Percentiles rank a stretch among this genome's conserved stretches.
Conservation (phyloP, 2,797 vertebrate species). For the Dicrostonyx torquatus region DNA sequence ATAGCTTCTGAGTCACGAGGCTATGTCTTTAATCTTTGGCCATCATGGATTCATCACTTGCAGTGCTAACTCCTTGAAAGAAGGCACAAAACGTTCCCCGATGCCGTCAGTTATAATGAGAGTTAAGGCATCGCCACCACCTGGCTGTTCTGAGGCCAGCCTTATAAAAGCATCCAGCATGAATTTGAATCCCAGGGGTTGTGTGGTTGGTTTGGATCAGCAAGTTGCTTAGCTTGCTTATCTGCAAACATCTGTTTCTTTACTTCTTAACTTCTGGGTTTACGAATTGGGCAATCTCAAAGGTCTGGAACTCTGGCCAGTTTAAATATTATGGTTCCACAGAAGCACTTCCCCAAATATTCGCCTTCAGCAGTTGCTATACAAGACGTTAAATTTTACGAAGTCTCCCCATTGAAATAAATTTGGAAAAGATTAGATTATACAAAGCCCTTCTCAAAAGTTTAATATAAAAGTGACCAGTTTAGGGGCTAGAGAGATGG, state of each 20-base stretch:
- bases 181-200: constrained; percentile 30
- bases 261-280: constrained; percentile 46
- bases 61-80: background rate
- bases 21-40: background rate
- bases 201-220: constrained; percentile 34
- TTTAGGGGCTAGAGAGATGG: background rate
- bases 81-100: constrained; percentile 4
- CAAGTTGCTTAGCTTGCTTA: constrained; percentile 32
- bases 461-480: background rate
- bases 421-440: constrained; percentile 40
- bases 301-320: background rate
- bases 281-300: constrained; percentile 38
- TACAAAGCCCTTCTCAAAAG: background rate
- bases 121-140: constrained; percentile 35
- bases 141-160: constrained; percentile 40
- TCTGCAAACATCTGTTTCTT: constrained; percentile 65
- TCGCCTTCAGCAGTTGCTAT: constrained; percentile 42
- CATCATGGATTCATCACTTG: constrained; percentile 1
- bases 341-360: constrained; percentile 47
- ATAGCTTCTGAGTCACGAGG: background rate
- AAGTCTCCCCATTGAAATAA: background rate
- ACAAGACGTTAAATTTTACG: constrained; percentile 40
- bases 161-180: constrained; percentile 42
- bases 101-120: constrained; percentile 33
- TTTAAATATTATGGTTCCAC: constrained; percentile 57